Evolutionary conservation across 2,888 invertebrate genomes (phyloP).

Genomic region (Steinernema scapterisci): DNA sequence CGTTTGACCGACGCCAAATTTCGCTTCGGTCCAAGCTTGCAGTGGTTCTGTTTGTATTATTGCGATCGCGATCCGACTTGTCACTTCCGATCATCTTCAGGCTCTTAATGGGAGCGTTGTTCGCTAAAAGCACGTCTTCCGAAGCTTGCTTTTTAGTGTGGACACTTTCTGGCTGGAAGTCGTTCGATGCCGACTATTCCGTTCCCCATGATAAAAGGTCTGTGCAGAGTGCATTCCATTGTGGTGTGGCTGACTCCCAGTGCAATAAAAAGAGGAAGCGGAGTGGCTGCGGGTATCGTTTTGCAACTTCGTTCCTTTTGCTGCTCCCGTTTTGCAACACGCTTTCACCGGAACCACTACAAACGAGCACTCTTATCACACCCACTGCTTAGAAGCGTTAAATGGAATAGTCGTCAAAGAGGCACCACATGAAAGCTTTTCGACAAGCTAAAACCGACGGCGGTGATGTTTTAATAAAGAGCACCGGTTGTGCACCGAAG

Average conservation of each 20-base stretch:
- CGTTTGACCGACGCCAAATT: no score
- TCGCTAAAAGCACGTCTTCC: not conserved
- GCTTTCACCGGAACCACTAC: not conserved
- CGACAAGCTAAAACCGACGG: not conserved
- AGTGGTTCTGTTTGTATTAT: no score
- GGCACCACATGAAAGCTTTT: not conserved
- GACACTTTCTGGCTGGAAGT: no score
- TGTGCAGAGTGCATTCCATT: no score
- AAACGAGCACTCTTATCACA: conserved; percentile 1
- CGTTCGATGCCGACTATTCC: no score
- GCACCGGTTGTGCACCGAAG: conserved; percentile 1
- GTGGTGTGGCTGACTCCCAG: no score
- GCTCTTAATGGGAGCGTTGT: not conserved
- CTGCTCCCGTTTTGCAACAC: conserved; percentile 14
- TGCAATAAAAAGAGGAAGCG: not conserved
- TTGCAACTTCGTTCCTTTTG: not conserved
- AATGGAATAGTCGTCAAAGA: not conserved
- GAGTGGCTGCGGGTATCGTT: not conserved
- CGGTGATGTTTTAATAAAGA: conserved; percentile 12
- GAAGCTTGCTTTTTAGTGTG: no score
- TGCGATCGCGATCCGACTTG: no score
- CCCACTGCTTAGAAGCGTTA: not conserved
- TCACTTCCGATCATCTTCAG: not conserved
- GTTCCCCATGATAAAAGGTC: no score
- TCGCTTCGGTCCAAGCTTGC: no score